Evolutionary conservation across 2,797 vertebrate genomes (phyloP).

Genomic region (Melopsittacus undulatus): DNA sequence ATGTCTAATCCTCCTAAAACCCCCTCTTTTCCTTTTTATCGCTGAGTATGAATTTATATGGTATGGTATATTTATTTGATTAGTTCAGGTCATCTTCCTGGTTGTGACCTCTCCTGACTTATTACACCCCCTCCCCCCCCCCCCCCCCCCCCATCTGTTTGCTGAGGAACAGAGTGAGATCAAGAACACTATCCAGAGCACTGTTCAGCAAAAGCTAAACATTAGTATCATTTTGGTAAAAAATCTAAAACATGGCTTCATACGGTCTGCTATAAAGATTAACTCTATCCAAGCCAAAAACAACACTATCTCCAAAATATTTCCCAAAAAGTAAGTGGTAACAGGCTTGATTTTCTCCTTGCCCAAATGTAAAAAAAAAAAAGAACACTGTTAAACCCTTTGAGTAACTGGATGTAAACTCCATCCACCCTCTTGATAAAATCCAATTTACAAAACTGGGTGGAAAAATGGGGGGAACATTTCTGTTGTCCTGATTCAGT

Average conservation of each 20-base stretch:
- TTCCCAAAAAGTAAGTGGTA: not conserved
- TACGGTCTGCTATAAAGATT: not conserved
- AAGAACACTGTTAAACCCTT: not conserved
- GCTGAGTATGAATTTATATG: not conserved
- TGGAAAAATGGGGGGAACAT: not conserved
- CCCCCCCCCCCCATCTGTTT: not conserved
- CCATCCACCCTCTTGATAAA: not conserved
- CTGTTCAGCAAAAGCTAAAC: not conserved
- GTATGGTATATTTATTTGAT: not conserved
- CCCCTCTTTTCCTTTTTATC: not conserved
- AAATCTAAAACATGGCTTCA: not conserved
- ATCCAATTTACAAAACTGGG: not conserved
- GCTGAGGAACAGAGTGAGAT: not conserved
- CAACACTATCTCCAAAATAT: rapidly evolving
- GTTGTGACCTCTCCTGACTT: not conserved
- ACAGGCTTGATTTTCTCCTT: not conserved
- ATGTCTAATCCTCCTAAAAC: not conserved
- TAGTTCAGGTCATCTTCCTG: not conserved
- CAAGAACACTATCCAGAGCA: not conserved
- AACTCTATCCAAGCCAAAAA: not conserved
- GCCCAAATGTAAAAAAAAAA: not conserved
- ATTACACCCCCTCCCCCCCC: not conserved
- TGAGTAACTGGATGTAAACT: not conserved
- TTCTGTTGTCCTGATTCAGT: not conserved
- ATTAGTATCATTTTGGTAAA: not conserved